These are phyloP conservation scores for Sprattus sprattus DNA, from an alignment of 2,113 vertebrate species.

Conservation along the genomic window DNA sequence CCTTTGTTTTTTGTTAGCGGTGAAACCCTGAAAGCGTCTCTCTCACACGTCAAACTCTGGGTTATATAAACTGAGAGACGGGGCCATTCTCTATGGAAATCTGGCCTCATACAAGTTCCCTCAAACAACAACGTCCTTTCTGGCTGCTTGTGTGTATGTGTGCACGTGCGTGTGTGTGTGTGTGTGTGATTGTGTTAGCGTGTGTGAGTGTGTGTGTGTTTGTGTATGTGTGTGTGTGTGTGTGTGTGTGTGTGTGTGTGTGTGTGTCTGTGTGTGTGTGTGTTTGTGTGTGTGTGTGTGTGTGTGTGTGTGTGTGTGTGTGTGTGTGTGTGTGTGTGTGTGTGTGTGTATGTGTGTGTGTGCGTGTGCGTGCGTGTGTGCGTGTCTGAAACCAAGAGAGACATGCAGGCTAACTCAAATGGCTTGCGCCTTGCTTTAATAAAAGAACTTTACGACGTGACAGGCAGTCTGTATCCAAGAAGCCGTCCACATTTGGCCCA, in stretches of 20 bases:
- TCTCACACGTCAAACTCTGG: not conserved
- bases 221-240: not conserved
- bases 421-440: slow-evolving; percentile 32
- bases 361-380: not conserved
- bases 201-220: not conserved
- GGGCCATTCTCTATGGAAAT: not conserved
- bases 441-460: slow-evolving; percentile 43
- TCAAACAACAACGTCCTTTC: not conserved
- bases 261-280: not conserved
- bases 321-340: not conserved
- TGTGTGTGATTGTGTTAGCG: not conserved
- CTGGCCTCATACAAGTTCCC: not conserved
- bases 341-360: not conserved
- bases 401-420: slow-evolving; percentile 26
- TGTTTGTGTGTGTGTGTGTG: not conserved
- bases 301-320: not conserved
- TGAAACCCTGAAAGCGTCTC: not conserved
- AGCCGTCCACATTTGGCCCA: slow-evolving; percentile 29
- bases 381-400: not conserved
- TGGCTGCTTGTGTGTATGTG: not conserved
- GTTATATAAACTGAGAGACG: not conserved
- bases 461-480: slow-evolving; percentile 32
- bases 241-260: not conserved
- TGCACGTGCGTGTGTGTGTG: not conserved
- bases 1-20: not conserved